Conservation (phyloP, 2,797 vertebrate species). For the Brotula barbata region DNA sequence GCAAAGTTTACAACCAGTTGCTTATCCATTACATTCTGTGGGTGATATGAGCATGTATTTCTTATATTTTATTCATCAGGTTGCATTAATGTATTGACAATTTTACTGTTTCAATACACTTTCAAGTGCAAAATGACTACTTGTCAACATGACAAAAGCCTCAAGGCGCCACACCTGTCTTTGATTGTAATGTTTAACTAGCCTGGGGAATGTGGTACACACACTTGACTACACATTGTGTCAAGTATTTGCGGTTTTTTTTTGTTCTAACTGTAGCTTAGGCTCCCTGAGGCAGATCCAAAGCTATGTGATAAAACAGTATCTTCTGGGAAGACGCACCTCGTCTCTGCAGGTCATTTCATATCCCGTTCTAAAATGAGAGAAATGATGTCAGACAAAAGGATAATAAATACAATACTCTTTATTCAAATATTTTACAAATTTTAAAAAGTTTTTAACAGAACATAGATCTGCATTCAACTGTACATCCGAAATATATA, state of each 20-base stretch:
- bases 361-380: neutral
- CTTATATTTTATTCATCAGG: conserved; percentile 9
- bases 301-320: neutral
- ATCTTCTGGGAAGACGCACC: conserved; percentile 2
- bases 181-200: conserved; percentile 1
- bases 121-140: neutral
- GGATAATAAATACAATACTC: conserved; percentile 91
- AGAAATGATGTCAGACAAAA: conserved; percentile 8
- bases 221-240: conserved; percentile 13
- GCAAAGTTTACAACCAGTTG: neutral
- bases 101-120: neutral
- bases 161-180: conserved; percentile 31
- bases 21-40: neutral
- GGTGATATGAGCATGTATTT: conserved; percentile 7
- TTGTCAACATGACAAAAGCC: conserved; percentile 2
- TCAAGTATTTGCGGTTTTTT: conserved; percentile 6
- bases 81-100: neutral
- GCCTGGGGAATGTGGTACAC: conserved; percentile 45
- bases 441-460: conserved; percentile 86
- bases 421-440: conserved; percentile 97
- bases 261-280: neutral
- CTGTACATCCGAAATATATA: conserved; percentile 56
- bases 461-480: conserved; percentile 66
- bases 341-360: neutral
- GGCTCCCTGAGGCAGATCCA: neutral